A percentile compares a stretch with the other conserved stretches of the same genome.
These are phyloP conservation scores for Pachycephala philippinensis DNA, from an alignment of 2,113 vertebrate species.

Conservation along the genomic window DNA sequence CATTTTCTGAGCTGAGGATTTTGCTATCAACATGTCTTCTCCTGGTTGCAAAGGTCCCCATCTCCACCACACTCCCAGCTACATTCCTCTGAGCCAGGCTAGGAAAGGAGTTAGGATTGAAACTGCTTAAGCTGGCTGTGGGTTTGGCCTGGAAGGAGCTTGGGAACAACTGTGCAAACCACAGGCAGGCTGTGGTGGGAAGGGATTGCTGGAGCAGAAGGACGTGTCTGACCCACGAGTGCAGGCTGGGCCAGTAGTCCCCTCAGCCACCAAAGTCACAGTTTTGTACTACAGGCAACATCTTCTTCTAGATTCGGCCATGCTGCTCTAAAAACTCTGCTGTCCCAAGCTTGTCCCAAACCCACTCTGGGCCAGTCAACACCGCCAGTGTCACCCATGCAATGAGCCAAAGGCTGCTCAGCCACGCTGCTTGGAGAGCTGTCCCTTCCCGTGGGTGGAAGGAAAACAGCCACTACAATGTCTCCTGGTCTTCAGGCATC, in stretches of 20 bases:
- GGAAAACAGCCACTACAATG: not conserved
- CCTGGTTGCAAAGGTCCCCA: not conserved
- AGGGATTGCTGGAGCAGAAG: not conserved
- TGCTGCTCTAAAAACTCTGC: not conserved
- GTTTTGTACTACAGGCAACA: not conserved
- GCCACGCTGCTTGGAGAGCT: not conserved
- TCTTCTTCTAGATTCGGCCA: not conserved
- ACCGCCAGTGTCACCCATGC: no score
- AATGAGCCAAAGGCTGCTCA: not conserved
- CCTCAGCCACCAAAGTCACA: not conserved
- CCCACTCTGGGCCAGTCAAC: not conserved
- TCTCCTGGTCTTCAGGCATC: not conserved
- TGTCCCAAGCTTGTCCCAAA: not conserved
- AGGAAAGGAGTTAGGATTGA: not conserved
- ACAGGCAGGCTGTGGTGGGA: not conserved
- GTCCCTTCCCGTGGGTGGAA: accelerated
- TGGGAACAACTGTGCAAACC: not conserved
- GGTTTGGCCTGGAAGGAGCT: not conserved
- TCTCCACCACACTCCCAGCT: not conserved
- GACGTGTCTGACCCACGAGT: accelerated
- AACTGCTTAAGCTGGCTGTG: not conserved
- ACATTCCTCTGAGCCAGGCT: not conserved
- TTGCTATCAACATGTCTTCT: not conserved
- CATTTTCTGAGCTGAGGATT: not conserved
- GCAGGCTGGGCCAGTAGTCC: not conserved